These are phyloP conservation scores for Chloroclystis v-ata DNA, from an alignment of 2,888 invertebrate species.

Conservation along the genomic window DNA sequence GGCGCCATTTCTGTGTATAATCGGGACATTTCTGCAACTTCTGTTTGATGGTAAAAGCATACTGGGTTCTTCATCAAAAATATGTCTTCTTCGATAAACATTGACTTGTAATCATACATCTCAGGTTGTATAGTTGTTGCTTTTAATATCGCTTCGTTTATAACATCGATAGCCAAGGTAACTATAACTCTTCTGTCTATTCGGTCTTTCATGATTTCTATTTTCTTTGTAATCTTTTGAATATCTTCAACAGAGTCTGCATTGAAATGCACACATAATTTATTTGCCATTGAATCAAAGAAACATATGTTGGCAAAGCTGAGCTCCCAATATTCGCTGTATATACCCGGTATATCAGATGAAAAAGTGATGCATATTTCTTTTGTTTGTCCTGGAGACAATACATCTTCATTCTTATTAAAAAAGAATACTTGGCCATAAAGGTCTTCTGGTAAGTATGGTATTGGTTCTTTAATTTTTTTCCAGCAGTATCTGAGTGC, in stretches of 20 bases:
- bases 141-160: conserved; percentile 42
- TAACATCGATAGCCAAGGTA: conserved; percentile 38
- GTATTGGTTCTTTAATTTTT: conserved; percentile 48
- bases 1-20: conserved; percentile 50
- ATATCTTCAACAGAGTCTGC: conserved; percentile 56
- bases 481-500: conserved; percentile 73
- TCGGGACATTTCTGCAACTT: conserved; percentile 53
- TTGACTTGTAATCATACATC: conserved; percentile 56
- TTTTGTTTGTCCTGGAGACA: conserved; percentile 71
- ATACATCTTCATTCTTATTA: conserved; percentile 73
- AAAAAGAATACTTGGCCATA: conserved; percentile 74
- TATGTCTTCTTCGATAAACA: conserved; percentile 59
- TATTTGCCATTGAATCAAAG: conserved; percentile 46
- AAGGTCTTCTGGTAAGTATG: conserved; percentile 48
- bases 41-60: conserved; percentile 67
- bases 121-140: conserved; percentile 44
- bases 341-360: conserved; percentile 54
- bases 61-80: conserved; percentile 67
- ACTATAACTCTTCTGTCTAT: conserved; percentile 43
- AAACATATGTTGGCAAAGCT: conserved; percentile 61
- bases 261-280: conserved; percentile 49
- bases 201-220: conserved; percentile 40
- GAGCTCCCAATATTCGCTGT: conserved; percentile 70
- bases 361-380: conserved; percentile 69
- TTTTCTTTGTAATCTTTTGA: conserved; percentile 34